Conservation (phyloP, 2,888 invertebrate species). For the Tipula unca region DNA sequence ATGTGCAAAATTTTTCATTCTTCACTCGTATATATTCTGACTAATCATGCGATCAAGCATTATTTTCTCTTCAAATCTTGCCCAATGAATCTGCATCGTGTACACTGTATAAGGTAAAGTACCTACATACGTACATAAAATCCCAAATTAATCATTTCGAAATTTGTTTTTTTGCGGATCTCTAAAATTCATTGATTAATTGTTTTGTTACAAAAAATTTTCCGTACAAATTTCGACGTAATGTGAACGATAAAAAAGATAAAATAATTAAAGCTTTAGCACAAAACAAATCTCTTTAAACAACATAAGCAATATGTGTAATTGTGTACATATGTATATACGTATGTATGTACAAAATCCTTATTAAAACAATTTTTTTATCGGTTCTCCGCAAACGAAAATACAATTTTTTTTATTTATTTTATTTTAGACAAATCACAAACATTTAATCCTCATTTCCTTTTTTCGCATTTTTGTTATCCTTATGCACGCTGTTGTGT, state of each 20-base stretch:
- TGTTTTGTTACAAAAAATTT: not conserved
- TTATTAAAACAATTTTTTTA: not conserved
- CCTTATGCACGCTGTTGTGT: not conserved
- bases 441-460: not conserved
- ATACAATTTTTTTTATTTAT: not conserved
- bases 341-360: no score
- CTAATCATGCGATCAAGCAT: not conserved
- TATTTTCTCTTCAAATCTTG: not conserved
- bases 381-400: not conserved
- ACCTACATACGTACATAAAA: not conserved
- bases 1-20: no score
- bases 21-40: not conserved
- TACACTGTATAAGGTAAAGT: no score
- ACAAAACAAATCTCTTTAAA: not conserved
- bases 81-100: not conserved
- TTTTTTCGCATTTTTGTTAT: not conserved
- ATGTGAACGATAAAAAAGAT: not conserved
- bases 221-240: not conserved
- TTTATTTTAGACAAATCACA: not conserved
- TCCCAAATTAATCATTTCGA: not conserved
- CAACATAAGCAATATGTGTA: not conserved
- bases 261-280: not conserved
- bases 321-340: not conserved
- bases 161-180: not conserved
- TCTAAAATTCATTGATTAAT: not conserved